Evolutionary conservation across 2,888 invertebrate genomes (phyloP).

Genomic region (Clusia tigrina): DNA sequence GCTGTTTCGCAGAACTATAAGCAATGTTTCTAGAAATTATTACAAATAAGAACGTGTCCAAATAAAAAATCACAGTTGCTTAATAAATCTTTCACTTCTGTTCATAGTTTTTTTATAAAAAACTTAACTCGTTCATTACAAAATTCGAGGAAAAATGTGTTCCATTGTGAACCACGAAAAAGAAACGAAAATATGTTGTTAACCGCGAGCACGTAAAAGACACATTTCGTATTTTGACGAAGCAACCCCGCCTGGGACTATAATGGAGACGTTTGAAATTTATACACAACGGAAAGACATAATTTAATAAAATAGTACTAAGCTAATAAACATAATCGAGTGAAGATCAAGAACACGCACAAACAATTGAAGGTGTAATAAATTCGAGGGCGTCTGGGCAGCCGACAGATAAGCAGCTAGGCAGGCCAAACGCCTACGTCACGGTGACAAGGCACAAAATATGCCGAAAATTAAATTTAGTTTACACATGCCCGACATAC

Average conservation of each 20-base stretch:
- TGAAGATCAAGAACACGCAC: slow-evolving; percentile 9
- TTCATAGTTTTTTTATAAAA: too few relatives aligned
- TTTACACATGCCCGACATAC: slow-evolving; percentile 6
- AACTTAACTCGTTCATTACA: too few relatives aligned
- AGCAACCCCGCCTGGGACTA: slow-evolving; percentile 1
- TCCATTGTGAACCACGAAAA: too few relatives aligned
- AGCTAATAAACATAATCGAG: slow-evolving; percentile 1
- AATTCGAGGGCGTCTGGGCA: background rate
- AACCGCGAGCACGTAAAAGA: slow-evolving; percentile 42
- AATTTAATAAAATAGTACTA: background rate
- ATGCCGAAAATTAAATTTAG: slow-evolving; percentile 11
- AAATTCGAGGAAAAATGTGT: too few relatives aligned
- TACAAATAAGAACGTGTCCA: too few relatives aligned
- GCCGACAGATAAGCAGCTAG: background rate
- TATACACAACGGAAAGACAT: background rate
- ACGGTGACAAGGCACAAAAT: background rate
- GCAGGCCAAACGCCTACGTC: background rate
- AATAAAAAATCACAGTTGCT: too few relatives aligned
- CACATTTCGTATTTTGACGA: slow-evolving; percentile 32
- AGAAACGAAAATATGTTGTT: slow-evolving; percentile 24
- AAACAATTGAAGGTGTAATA: slow-evolving; percentile 7
- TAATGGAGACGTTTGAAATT: background rate
- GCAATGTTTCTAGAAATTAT: too few relatives aligned
- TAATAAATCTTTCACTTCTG: too few relatives aligned
- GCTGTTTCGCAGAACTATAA: too few relatives aligned